These are phyloP conservation scores for Triplophysa tibetana DNA, from an alignment of 2,113 vertebrate species.

Conservation along the genomic window DNA sequence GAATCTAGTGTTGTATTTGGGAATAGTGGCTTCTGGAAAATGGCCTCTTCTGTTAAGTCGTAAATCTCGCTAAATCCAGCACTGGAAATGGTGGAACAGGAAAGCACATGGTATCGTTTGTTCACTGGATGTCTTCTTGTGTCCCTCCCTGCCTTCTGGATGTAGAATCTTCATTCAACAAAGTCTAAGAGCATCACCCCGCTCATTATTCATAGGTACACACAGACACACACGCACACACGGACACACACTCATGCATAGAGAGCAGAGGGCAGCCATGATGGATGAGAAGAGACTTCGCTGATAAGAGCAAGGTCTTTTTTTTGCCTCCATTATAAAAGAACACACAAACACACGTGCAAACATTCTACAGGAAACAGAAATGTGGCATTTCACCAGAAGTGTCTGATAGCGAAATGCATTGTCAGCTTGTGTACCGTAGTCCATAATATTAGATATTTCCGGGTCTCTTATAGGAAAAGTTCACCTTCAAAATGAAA, in stretches of 20 bases:
- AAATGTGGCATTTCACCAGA: slow-evolving; percentile 20
- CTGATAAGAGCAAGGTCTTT: slow-evolving; percentile 43
- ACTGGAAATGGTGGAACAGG: slow-evolving; percentile 33
- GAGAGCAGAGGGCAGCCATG: slow-evolving; percentile 38
- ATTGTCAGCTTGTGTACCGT: slow-evolving; percentile 4
- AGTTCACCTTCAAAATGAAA: too few species aligned
- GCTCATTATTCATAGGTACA: slow-evolving; percentile 46
- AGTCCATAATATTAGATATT: slow-evolving; percentile 1
- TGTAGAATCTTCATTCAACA: slow-evolving; percentile 41
- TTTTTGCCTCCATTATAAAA: slow-evolving; percentile 11
- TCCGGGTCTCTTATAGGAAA: not conserved
- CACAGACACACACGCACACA: not conserved
- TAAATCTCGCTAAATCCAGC: slow-evolving; percentile 26
- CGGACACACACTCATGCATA: slow-evolving; percentile 4
- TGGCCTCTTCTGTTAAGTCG: slow-evolving; percentile 15
- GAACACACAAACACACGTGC: slow-evolving; percentile 7
- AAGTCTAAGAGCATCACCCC: slow-evolving; percentile 39
- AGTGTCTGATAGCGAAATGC: not conserved
- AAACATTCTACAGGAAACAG: slow-evolving; percentile 4
- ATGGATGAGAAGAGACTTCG: slow-evolving; percentile 44
- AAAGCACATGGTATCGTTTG: slow-evolving; percentile 29
- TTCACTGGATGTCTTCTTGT: slow-evolving; percentile 28
- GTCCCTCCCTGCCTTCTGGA: slow-evolving; percentile 22
- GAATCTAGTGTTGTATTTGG: not conserved
- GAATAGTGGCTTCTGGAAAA: slow-evolving; percentile 20